Evolutionary conservation across 2,888 invertebrate species (phyloP), one percentile per base, ranked within the genome.

Genomic region (Caenorhabditis auriculariae): DNA sequence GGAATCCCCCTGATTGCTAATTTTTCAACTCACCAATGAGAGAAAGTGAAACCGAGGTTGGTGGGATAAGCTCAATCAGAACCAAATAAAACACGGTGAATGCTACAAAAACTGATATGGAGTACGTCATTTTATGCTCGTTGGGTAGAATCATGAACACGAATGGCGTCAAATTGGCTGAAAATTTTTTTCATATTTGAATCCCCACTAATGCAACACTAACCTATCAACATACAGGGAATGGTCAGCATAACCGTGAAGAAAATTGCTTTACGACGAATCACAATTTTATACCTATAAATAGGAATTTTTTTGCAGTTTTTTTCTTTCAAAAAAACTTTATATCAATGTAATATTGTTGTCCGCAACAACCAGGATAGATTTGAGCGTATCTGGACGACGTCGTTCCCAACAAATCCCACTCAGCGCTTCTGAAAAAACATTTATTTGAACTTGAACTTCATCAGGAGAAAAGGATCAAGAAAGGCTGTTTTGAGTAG

Each of bases 1-100:
- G n/a, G n/a, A n/a, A n/a, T n/a, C n/a, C n/a, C n/a, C n/a, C n/a
- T n/a, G n/a, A n/a, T n/a, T n/a, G n/a, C n/a, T n/a, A n/a, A 6
- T 21, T 6, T 44, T 44, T 46, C 5, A 2, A 3, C 37, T 43
- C 26, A 77, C 94, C 94, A 74, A 95, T 87, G 53, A 95, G 87
- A 58, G 95, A 95, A 75, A 95, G 46, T 7, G 94, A 94, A 81
- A 95, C 85, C 27, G 93, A 93, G 56, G 94, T 95, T 47, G 94
- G 94, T 42, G 95, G 95, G 82, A 95, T 94, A 82, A 95, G 93
- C 85, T 95, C 94, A 75, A 94, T 93, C 76, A 95, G 91, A 84
- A 95, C 87, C 70, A 95, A 87, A 86, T 95, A 95, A 88, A 95
- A 95, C 87, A 95, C 94, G 86, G 94, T 93, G 82, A 95, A 91